Evolutionary conservation across 2,888 invertebrate species (phyloP).

Genomic region (Azorinus chamasolen): DNA sequence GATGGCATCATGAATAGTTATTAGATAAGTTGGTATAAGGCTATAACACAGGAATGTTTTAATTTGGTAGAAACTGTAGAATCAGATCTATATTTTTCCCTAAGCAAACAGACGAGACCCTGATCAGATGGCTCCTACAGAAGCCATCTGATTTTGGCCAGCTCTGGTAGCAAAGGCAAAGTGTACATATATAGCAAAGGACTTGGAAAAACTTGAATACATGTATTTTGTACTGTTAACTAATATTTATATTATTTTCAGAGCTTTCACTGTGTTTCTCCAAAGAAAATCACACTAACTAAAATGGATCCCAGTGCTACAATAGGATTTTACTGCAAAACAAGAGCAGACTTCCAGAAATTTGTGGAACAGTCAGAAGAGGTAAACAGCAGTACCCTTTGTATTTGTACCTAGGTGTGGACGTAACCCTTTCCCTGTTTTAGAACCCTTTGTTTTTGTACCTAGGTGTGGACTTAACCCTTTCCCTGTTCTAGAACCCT

Average conservation of each 20-base stretch:
- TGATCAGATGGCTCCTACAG: too few relatives aligned
- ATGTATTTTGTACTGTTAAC: neutral
- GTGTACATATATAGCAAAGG: neutral
- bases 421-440: neutral
- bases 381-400: conserved; percentile 53
- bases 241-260: conserved; percentile 76
- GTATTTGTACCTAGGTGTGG: neutral
- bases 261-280: conserved; percentile 95
- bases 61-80: too few relatives aligned
- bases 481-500: too few relatives aligned
- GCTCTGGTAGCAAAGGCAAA: neutral
- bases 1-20: too few relatives aligned
- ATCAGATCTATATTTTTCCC: too few relatives aligned
- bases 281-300: conserved; percentile 93
- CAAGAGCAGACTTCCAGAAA: conserved; percentile 92
- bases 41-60: neutral
- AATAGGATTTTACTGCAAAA: conserved; percentile 94
- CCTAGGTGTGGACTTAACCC: too few relatives aligned
- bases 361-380: conserved; percentile 88
- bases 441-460: neutral
- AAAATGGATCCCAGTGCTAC: conserved; percentile 98
- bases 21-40: too few relatives aligned
- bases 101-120: too few relatives aligned
- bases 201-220: neutral
- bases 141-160: too few relatives aligned